Base-by-base conservation (phyloP, 2,888 invertebrate species). In the Drosophila ustulata region DNA sequence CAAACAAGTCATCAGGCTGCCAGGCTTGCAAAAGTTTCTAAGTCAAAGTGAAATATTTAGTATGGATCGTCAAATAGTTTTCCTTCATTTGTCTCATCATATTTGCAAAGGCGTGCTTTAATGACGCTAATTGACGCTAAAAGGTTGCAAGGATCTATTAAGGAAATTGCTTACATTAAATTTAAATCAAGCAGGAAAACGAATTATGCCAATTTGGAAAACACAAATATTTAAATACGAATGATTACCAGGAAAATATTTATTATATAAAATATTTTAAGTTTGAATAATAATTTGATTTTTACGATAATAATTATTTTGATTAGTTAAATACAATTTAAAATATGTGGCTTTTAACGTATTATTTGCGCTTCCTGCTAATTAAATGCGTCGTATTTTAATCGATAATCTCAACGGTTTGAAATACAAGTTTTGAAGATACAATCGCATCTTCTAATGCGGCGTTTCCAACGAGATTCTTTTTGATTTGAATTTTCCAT, bases 1-100 rank as follows among this genome's bases (percentile, higher is more conserved):
- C 82, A 78, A 83, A 85, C 75, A 72, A 74, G 62, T 71, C 78
- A 80, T 83, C 83, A 83, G 56, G 65, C 37, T 37, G 37, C 18
- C 18, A 2, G 18, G 37, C 51, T 26, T 32, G 50, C 26, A 18
- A 57, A 64, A n/a, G 8, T 41, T 46, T 18, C 39, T 13, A 6
- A 39, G 39, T 5, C 9, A 34, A 3, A 34, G 11, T 6, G 9
- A 11, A 9, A 11, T 30, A 30, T 37, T 37, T 2, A 11, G 13
- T 41, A 18, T 41, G 18, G 13, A 18, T 41, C 13, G 28, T 28
- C 11, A 49, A 47, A 23, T 41, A 41, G 28, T 26, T 25, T 32
- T 32, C 23, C n/a, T n/a, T 45, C 32, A 32, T 45, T 55, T 45
- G 23, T 32, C 7, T 2, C 28, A 28, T 30, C n/a, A 11, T 11